Evolutionary conservation across 2,888 invertebrate species (phyloP).

Genomic region (Agrotis exclamationis): DNA sequence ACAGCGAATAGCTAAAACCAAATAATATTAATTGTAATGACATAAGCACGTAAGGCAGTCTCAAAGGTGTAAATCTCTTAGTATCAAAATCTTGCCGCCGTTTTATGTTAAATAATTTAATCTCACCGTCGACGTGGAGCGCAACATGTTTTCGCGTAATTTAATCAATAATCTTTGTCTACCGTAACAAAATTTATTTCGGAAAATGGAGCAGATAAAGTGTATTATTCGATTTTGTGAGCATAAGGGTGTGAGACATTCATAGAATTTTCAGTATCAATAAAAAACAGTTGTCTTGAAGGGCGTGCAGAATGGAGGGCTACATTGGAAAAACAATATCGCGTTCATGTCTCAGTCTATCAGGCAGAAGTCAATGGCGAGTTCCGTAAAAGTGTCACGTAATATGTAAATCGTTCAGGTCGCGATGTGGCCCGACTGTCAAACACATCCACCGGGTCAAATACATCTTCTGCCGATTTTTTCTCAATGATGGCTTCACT

Average conservation of each 20-base stretch:
- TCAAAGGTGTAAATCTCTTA: slow-evolving; percentile 79
- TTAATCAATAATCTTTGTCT: slow-evolving; percentile 83
- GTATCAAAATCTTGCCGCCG: slow-evolving; percentile 78
- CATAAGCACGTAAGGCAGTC: slow-evolving; percentile 71
- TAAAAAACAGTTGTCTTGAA: slow-evolving; percentile 83
- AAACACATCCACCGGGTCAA: slow-evolving; percentile 83
- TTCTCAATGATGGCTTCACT: slow-evolving; percentile 84
- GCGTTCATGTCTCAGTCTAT: slow-evolving; percentile 88
- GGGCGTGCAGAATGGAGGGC: slow-evolving; percentile 77
- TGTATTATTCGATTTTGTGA: slow-evolving; percentile 68
- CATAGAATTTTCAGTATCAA: slow-evolving; percentile 84
- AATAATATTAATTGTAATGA: slow-evolving; percentile 75
- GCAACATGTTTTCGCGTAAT: slow-evolving; percentile 82
- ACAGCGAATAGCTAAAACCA: slow-evolving; percentile 69
- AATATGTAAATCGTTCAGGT: slow-evolving; percentile 91
- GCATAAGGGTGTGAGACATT: slow-evolving; percentile 69
- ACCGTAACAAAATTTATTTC: slow-evolving; percentile 74
- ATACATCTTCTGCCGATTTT: slow-evolving; percentile 84
- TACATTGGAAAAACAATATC: slow-evolving; percentile 88
- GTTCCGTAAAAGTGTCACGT: slow-evolving; percentile 89
- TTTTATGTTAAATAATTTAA: slow-evolving; percentile 86
- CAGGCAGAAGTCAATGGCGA: slow-evolving; percentile 86
- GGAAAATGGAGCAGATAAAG: slow-evolving; percentile 62
- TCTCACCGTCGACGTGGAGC: slow-evolving; percentile 76
- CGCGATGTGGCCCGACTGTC: slow-evolving; percentile 89